Evolutionary conservation across 2,113 vertebrate genomes (phyloP).

Genomic region (Alosa alosa): DNA sequence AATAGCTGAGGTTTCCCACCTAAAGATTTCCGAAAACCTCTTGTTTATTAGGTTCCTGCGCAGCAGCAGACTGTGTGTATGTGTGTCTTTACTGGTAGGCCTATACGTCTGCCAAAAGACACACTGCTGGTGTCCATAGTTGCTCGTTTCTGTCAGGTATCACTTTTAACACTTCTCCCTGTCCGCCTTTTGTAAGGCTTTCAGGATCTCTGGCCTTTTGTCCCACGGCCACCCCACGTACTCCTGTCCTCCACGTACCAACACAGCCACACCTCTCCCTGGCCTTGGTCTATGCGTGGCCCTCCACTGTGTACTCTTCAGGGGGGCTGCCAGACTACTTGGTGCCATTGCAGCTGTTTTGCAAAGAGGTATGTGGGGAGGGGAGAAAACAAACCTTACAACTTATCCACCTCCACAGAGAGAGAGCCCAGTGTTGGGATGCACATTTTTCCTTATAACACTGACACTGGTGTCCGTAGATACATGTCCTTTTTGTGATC

Average conservation of each 20-base stretch:
- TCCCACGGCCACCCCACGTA: constrained; percentile 52
- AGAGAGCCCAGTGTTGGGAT: not conserved
- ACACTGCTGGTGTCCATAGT: constrained; percentile 46
- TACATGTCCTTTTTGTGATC: not conserved
- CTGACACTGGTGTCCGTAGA: no score
- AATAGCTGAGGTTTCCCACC: not conserved
- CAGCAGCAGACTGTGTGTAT: not conserved
- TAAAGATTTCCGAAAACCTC: not conserved
- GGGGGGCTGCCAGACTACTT: not conserved
- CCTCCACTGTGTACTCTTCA: constrained; percentile 11
- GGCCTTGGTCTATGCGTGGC: not conserved
- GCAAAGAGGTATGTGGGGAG: not conserved
- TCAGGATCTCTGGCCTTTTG: constrained; percentile 70
- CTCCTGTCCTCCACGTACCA: not conserved
- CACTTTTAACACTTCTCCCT: constrained; percentile 67
- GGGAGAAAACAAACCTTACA: not conserved
- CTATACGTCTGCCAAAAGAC: constrained; percentile 22
- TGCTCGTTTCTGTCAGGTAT: constrained; percentile 58
- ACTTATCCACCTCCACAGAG: not conserved
- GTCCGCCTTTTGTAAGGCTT: constrained; percentile 70
- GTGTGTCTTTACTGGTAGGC: not conserved
- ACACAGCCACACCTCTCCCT: not conserved
- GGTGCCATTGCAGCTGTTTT: constrained; percentile 12
- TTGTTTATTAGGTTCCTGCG: not conserved
- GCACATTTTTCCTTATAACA: not conserved